Evolutionary conservation across 2,113 vertebrate species (phyloP), one percentile per base, ranked within the genome.

Genomic region (Podarcis muralis): DNA sequence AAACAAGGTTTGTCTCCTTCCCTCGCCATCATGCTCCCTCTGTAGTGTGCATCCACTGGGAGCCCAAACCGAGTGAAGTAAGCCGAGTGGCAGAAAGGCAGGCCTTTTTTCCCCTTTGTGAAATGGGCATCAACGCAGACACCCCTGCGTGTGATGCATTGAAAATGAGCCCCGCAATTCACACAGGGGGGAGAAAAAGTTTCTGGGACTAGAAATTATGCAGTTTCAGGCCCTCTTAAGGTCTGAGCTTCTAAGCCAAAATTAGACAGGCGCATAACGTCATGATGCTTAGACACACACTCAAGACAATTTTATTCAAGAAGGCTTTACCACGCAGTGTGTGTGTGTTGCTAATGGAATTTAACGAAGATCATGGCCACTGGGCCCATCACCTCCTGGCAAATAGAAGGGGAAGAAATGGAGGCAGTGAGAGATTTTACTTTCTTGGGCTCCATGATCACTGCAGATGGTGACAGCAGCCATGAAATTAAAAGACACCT

Each of bases 1-100:
- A 40, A 85, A 88, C 89, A 87, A 0, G 16, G 83, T 35, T 22
- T 57, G 7, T 78, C 86, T 86, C 74, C 85, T 77, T 84, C 53
- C 25, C 90, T 74, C 30, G 48, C 78, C 90, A 48, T 77, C 53
- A 43, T 71, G 79, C 27, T 0, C 69, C 6, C 1, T 43, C 66
- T 83, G 2, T 35, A 92, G 85, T 30, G 66, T 16, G 62, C 11
- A 32, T 0, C 6, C 48, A 81, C 59, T 72, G 65, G 53, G 91
- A 89, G 79, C 77, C 66, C 68, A 84, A 87, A 75, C 43, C 13
- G 5, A 87, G 53, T 16, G 84, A 74, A 77, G 53, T 11, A 20
- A 0, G 0, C 43, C 4, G 79, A 83, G 59, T 53, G 74, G 84
- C 68, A 91, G 87, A 78, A 89, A 78, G 57, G 48, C 37, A 11